Conservation (phyloP, 2,797 vertebrate genomes). For the Labroides dimidiatus region DNA sequence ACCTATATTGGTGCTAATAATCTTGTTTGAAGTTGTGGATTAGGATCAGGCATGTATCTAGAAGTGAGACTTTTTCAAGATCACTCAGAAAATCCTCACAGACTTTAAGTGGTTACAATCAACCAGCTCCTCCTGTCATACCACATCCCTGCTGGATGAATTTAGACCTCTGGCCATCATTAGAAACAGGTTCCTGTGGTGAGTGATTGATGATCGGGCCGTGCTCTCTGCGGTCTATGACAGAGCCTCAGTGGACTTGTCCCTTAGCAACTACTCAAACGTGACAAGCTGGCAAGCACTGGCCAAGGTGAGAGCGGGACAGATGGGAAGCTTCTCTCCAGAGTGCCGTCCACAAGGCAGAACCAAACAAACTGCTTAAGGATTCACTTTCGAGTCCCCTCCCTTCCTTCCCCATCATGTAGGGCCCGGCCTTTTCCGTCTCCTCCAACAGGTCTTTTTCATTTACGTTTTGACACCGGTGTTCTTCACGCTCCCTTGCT, state of each 20-base stretch:
- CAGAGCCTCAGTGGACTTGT: constrained; percentile 71
- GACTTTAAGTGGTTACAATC: constrained; percentile 42
- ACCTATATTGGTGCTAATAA: too few relatives aligned
- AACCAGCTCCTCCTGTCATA: constrained; percentile 18
- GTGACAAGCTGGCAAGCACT: constrained; percentile 74
- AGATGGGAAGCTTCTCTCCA: constrained; percentile 70
- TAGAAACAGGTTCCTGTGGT: constrained; percentile 52
- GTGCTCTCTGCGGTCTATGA: constrained; percentile 76
- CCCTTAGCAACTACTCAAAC: constrained; percentile 75
- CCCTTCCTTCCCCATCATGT: constrained; percentile 41
- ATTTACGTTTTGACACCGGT: constrained; percentile 58
- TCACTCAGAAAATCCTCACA: too few relatives aligned
- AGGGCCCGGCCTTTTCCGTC: constrained; percentile 28
- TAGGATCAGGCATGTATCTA: too few relatives aligned
- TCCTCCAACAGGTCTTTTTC: constrained; percentile 56
- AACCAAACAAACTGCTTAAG: constrained; percentile 67
- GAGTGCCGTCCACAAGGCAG: constrained; percentile 58
- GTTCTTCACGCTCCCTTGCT: constrained; percentile 70
- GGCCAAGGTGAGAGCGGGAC: constrained; percentile 80
- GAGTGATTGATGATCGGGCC: constrained; percentile 76
- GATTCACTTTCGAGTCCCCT: constrained; percentile 69
- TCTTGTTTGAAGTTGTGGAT: too few relatives aligned
- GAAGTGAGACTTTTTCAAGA: too few relatives aligned
- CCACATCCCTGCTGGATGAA: constrained; percentile 49
- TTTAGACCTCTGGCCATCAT: constrained; percentile 58